A percentile compares a stretch with the other conserved stretches of the same genome.
phyloP scores from a whole-genome alignment of 2,888 invertebrate species.

The Chydorus sphaericus region DNA sequence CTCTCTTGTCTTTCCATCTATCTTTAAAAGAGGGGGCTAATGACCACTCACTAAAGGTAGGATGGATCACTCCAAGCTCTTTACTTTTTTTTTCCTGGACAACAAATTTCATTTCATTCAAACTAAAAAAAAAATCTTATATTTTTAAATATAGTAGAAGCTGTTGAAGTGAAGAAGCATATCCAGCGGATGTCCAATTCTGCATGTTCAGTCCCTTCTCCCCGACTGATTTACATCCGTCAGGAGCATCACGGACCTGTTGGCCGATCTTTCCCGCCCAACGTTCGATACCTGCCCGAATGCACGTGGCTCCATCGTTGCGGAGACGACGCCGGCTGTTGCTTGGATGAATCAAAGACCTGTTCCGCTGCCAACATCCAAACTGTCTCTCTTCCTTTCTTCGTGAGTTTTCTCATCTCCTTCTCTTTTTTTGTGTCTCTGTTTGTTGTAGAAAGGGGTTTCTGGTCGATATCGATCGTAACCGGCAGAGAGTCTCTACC shows the following conservation, averaged over 20 bases:
- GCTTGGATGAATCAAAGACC: conserved; percentile 49
- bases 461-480: too few species aligned
- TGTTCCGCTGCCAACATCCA: conserved; percentile 62
- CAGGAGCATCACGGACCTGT: conserved; percentile 52
- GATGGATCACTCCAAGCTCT: too few species aligned
- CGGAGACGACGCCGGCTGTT: conserved; percentile 76
- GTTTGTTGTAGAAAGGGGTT: background rate
- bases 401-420: conserved; percentile 45
- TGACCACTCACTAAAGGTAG: too few species aligned
- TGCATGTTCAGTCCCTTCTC: conserved; percentile 52
- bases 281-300: conserved; percentile 63
- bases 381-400: conserved; percentile 57
- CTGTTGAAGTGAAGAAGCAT: background rate
- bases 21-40: too few species aligned
- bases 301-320: conserved; percentile 77
- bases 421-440: background rate
- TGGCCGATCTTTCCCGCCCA: too few species aligned
- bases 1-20: too few species aligned
- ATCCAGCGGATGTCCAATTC: conserved; percentile 29
- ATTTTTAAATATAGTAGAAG: background rate
- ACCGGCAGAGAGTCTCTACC: too few species aligned
- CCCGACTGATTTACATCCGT: conserved; percentile 53
- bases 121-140: too few species aligned
- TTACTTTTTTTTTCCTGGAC: too few species aligned
- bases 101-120: too few species aligned